Percentiles rank a stretch among this genome's conserved stretches.
phyloP scores from a whole-genome alignment of 2,797 vertebrate species.

The Erethizon dorsatum region DNA sequence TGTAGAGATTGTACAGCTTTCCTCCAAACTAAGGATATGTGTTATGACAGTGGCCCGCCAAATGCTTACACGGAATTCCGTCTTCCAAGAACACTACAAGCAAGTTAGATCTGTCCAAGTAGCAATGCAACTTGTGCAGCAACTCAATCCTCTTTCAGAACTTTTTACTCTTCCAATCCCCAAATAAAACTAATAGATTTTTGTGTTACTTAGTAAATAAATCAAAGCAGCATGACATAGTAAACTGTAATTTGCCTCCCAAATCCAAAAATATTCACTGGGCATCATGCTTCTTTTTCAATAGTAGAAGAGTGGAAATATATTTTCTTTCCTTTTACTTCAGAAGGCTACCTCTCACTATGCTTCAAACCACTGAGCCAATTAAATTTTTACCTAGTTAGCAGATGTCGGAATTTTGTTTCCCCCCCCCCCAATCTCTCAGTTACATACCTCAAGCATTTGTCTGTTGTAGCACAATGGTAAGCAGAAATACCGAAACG shows the following conservation, averaged over 20 bases:
- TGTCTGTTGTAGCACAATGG: not conserved
- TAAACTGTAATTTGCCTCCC: not conserved
- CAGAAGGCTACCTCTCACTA: not conserved
- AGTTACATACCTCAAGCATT: not conserved
- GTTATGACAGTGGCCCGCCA: not conserved
- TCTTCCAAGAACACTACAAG: not conserved
- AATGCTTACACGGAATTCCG: not conserved
- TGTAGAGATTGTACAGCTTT: not conserved
- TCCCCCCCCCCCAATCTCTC: not conserved
- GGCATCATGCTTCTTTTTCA: not conserved
- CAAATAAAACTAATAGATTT: not conserved
- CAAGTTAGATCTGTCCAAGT: not conserved
- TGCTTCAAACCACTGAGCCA: rapidly evolving
- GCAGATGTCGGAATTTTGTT: not conserved
- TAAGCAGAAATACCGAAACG: too few species aligned
- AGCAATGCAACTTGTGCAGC: not conserved
- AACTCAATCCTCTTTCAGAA: not conserved
- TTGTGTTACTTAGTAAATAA: not conserved
- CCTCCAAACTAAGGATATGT: not conserved
- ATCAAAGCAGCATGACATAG: not conserved
- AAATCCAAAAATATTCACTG: not conserved
- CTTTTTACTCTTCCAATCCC: not conserved
- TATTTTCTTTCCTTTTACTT: not conserved
- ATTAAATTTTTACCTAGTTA: not conserved
- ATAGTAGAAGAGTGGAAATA: not conserved